Evolutionary conservation across 2,113 vertebrate genomes (phyloP), one percentile per base, ranked within the genome.

Genomic region (Cardinalis cardinalis): DNA sequence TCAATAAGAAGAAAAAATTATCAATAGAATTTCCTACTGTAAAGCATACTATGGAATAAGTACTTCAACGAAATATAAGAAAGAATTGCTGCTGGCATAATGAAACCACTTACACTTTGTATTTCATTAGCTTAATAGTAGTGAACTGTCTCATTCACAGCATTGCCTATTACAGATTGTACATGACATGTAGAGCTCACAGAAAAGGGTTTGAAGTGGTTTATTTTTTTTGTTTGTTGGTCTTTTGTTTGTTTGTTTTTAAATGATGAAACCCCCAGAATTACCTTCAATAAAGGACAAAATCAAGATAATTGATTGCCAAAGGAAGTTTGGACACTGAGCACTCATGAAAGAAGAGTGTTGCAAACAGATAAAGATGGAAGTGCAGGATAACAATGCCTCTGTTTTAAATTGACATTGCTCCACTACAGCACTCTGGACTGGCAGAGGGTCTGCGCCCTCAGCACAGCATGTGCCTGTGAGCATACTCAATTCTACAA

Each of bases 111-210:
- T 88, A 79, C 41, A 88, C 63, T 93, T 93, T 73, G 87, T 92
- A 78, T 92, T 92, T 93, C 87, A 94, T 95, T 92, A 90, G 63
- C 77, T 82, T 94, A 89, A 92, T 93, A 82, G 81, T 80, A 87
- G 91, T 75, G 69, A 95, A 81, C 83, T 81, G 49, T 88, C 88
- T 92, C 80, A 76, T 93, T 95, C 66, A 53, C 46, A 81, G 36
- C 44, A 74, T 40, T 89, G 40, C 48, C 48, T 69, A 41, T 87
- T 82, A 82, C 0, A 7, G 76, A 75, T 69, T 51, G 59, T 38
- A 82, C n/a, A 14, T 14, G 59, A 79, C 44, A 55, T 41, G 59
- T 9, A 75, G 90, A 86, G 73, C 9, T 24, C 46, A 53, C 28
- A 48, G 48, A 63, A 87, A 90, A 51, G 18, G 20, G 6, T 81